Evolutionary conservation across 2,113 vertebrate genomes (phyloP), one percentile per base, ranked within the genome.

Genomic region (Ptilonorhynchus violaceus): DNA sequence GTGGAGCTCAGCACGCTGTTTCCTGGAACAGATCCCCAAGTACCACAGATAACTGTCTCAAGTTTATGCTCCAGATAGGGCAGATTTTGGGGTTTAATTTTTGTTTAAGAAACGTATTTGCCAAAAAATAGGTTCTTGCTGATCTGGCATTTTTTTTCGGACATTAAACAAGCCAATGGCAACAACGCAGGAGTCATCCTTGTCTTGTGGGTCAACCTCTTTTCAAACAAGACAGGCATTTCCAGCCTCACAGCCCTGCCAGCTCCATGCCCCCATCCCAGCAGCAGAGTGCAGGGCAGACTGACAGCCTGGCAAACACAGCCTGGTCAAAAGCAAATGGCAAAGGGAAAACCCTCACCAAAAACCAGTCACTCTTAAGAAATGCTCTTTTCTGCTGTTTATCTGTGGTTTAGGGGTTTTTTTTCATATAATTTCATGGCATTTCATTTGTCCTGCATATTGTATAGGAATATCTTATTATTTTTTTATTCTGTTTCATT

Each of bases 401-500:
- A 42, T 74, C 42, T 50, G 1, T 73, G 15, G 42, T 62, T 87
- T 50, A 41, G 41, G 18, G 37, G 4, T 1, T 12, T 67, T 44
- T 72, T 33, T 47, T 28, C 6, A 13, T 31, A 31, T n/a, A 5
- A 80, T 64, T 76, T 72, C 11, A 5, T n/a, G 69, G 52, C 52
- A 72, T 94, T 91, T 91, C 53, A 67, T 87, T 86, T 79, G 56
- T 53, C 33, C 41, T 60, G 53, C 41, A 6, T 63, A 85, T 74
- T 89, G 64, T 50, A 78, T 85, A 84, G 82, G 59, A 75, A 80
- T 63, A 86, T 85, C 30, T 68, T 76, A 46, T 42, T 87, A 5
- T 39, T 94, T 88, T 84, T 75, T 86, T 64, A 89, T 94, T 92
- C 91, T 68, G 81, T 88, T 96, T 95, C 81, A 94, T 96, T 95